Conservation (phyloP, 2,113 vertebrate genomes). For the Rhombomys opimus region DNA sequence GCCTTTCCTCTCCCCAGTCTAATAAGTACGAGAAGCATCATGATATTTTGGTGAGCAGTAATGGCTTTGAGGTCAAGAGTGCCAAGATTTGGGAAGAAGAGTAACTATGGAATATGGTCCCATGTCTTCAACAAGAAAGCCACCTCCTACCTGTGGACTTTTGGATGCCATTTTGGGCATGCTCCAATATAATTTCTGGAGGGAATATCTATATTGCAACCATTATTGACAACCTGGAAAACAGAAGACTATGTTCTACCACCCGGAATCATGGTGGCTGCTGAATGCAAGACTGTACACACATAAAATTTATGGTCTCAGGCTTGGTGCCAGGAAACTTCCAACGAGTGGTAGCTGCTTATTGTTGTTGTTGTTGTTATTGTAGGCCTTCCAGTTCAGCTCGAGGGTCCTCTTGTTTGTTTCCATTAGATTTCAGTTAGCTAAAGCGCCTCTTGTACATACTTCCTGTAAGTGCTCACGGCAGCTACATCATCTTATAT, state of each 20-base stretch:
- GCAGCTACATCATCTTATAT: background rate
- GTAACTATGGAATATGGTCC: background rate
- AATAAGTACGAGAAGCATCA: background rate
- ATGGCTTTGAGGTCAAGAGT: conserved; percentile 5
- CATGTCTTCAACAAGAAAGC: background rate
- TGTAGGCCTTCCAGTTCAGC: conserved; percentile 21
- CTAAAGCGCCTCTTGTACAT: background rate
- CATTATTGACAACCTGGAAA: background rate
- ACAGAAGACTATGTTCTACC: background rate
- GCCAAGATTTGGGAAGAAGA: background rate
- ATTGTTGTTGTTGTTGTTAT: background rate
- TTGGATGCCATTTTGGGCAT: background rate
- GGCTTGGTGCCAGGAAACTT: background rate
- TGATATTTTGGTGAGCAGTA: background rate
- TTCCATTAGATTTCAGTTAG: background rate
- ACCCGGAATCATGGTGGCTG: background rate
- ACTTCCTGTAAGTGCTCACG: background rate
- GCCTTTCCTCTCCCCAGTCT: background rate
- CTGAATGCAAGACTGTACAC: background rate
- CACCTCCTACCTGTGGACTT: background rate
- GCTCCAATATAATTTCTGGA: background rate
- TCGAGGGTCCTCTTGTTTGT: background rate
- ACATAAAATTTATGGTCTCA: background rate
- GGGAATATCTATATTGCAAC: background rate
- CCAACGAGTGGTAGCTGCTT: background rate